Evolutionary conservation across 2,888 invertebrate genomes (phyloP).

Genomic region (Leptarthrus brevirostris): DNA sequence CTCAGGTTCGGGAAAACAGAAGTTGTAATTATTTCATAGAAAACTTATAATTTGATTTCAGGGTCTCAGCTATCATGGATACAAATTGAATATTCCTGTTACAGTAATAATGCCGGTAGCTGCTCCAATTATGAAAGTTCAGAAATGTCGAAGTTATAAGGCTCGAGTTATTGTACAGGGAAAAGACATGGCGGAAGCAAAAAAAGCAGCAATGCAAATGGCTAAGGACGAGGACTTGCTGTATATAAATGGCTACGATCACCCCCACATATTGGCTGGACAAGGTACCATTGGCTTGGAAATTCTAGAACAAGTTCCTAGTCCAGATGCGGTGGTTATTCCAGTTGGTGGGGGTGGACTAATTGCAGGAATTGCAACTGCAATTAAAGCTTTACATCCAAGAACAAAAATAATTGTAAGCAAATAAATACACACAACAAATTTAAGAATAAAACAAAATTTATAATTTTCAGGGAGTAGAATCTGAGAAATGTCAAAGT

Average conservation of each 20-base stretch:
- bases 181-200: slow-evolving; percentile 86
- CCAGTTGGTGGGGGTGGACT: slow-evolving; percentile 93
- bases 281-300: slow-evolving; percentile 95
- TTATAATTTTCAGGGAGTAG: slow-evolving; percentile 77
- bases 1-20: slow-evolving; percentile 69
- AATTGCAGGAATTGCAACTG: slow-evolving; percentile 90
- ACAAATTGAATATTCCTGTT: slow-evolving; percentile 75
- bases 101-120: slow-evolving; percentile 96
- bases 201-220: slow-evolving; percentile 79
- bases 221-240: slow-evolving; percentile 77
- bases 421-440: background rate
- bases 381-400: slow-evolving; percentile 87
- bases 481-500: slow-evolving; percentile 91
- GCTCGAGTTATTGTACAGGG: slow-evolving; percentile 84
- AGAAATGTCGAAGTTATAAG: slow-evolving; percentile 85
- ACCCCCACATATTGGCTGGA: slow-evolving; percentile 94
- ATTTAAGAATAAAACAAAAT: background rate
- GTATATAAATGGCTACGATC: slow-evolving; percentile 96
- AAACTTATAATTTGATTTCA: slow-evolving; percentile 37
- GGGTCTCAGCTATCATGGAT: slow-evolving; percentile 81
- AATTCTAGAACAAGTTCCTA: slow-evolving; percentile 88
- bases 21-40: too few species aligned
- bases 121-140: slow-evolving; percentile 96
- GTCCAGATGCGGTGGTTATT: slow-evolving; percentile 89
- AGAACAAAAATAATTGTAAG: slow-evolving; percentile 87